These are phyloP conservation scores for Psittacula derbiana DNA, from an alignment of 2,797 vertebrate genomes.

Conservation along the genomic window DNA sequence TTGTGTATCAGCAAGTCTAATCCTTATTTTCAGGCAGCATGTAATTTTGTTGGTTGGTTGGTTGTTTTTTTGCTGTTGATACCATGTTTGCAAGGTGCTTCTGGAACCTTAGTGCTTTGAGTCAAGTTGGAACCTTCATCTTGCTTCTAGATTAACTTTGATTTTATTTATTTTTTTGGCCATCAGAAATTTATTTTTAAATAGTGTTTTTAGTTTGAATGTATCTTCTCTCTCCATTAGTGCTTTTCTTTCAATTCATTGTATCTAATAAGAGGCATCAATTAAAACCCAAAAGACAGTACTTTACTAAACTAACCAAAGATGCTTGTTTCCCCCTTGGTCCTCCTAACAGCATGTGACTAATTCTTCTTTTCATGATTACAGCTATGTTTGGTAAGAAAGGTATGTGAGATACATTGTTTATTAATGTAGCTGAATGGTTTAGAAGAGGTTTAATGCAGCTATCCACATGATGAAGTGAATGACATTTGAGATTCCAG, in stretches of 20 bases:
- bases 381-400: not conserved
- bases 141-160: not conserved
- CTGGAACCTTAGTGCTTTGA: not conserved
- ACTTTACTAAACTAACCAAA: not conserved
- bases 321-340: not conserved
- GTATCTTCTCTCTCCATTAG: not conserved
- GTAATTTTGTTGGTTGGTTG: rapidly evolving
- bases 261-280: not conserved
- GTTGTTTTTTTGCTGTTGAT: not conserved
- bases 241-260: not conserved
- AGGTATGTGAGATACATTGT: not conserved
- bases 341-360: not conserved
- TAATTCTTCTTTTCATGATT: not conserved
- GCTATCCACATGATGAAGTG: not conserved
- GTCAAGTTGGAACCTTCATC: not conserved
- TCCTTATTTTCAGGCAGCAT: not conserved
- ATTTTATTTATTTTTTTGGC: not conserved
- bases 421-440: not conserved
- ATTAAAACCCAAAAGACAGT: not conserved
- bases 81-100: not conserved
- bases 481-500: not conserved
- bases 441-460: not conserved
- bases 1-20: not conserved
- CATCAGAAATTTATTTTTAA: not conserved
- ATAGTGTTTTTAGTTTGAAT: not conserved